Conservation (phyloP, 2,797 vertebrate genomes). For the Oreortyx pictus region DNA sequence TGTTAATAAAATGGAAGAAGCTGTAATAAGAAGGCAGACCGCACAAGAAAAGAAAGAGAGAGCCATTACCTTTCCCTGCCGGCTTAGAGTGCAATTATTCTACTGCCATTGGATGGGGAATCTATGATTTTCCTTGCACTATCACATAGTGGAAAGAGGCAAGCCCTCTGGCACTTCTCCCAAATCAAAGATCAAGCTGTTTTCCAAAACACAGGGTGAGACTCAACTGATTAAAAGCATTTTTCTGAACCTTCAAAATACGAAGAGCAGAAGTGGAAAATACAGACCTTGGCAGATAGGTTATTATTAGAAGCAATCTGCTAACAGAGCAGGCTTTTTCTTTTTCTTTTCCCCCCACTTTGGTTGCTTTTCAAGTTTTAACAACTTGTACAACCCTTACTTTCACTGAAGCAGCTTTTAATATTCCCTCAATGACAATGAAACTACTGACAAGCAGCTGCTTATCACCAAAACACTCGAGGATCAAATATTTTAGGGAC, state of each 20-base stretch:
- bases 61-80: not conserved
- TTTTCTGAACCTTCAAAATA: not conserved
- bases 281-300: not conserved
- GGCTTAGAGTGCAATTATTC: not conserved
- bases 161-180: not conserved
- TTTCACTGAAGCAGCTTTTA: not conserved
- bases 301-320: not conserved
- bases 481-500: not conserved
- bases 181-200: not conserved
- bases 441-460: not conserved
- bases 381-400: not conserved
- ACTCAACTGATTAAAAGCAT: not conserved
- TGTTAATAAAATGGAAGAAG: not conserved
- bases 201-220: not conserved
- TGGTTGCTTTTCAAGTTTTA: not conserved
- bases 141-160: not conserved
- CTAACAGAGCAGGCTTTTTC: not conserved
- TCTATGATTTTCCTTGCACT: not conserved
- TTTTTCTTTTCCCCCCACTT: not conserved
- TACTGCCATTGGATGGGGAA: not conserved
- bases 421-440: not conserved
- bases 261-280: not conserved
- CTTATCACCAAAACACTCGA: not conserved
- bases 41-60: not conserved
- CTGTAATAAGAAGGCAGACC: not conserved